phyloP scores from a whole-genome alignment of 2,888 invertebrate genomes.

The Uropetala carovei region DNA sequence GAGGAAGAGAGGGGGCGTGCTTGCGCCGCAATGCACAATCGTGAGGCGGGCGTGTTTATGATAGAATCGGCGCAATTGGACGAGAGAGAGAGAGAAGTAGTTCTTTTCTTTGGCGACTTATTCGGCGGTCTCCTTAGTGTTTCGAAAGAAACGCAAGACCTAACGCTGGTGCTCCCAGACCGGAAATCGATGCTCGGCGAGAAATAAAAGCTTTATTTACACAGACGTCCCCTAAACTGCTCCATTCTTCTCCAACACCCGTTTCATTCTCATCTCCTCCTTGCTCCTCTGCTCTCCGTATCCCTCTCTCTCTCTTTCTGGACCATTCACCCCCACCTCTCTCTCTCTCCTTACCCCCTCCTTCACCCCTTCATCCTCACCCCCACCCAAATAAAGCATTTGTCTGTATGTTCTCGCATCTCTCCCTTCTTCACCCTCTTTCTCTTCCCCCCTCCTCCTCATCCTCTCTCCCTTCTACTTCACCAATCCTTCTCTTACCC shows the following conservation, averaged over 20 bases:
- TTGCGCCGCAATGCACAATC: background rate
- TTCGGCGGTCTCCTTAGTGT: constrained; percentile 25
- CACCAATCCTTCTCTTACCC: background rate
- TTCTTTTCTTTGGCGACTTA: background rate
- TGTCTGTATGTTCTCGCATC: background rate
- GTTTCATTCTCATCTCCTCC: background rate
- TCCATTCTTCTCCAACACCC: constrained; percentile 28
- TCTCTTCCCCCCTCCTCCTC: background rate
- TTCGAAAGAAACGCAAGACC: background rate
- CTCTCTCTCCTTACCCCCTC: background rate
- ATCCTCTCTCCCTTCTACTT: background rate
- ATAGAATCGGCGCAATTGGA: constrained; percentile 7
- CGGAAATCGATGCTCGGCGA: constrained; percentile 66
- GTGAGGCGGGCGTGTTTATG: background rate
- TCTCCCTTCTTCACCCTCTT: background rate
- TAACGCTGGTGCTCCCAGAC: constrained; percentile 14
- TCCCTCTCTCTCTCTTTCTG: constrained; percentile 37
- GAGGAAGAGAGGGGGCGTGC: background rate
- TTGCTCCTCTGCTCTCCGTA: background rate
- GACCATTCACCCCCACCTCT: constrained; percentile 56
- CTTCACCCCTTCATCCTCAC: too few species aligned
- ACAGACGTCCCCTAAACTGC: constrained; percentile 64
- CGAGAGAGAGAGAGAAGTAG: background rate
- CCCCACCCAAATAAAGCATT: background rate
- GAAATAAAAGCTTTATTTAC: constrained; percentile 67